Conservation (phyloP, 2,797 vertebrate genomes). For the Gallinago nigripennis region DNA sequence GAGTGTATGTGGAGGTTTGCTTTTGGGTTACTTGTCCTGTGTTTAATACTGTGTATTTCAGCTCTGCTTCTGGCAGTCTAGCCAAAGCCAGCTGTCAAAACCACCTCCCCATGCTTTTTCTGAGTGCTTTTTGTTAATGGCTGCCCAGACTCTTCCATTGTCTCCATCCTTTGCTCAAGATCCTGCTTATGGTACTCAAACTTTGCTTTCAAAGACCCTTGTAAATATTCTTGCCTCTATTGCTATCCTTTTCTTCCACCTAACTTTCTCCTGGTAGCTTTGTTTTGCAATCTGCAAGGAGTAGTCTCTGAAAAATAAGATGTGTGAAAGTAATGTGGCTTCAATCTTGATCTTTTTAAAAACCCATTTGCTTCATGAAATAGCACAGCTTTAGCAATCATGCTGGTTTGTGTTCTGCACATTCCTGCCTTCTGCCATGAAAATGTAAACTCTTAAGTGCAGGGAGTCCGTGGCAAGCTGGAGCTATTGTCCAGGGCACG, state of each 20-base stretch:
- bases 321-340: not conserved
- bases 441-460: not conserved
- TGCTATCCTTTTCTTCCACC: not conserved
- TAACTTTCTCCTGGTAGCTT: not conserved
- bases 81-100: not conserved
- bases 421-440: not conserved
- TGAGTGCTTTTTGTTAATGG: not conserved
- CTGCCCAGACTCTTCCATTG: not conserved
- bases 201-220: not conserved
- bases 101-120: not conserved
- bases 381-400: not conserved
- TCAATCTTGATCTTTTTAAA: slow-evolving; percentile 12
- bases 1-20: not conserved
- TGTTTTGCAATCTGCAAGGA: not conserved
- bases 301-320: not conserved
- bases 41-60: not conserved
- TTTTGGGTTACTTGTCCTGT: not conserved
- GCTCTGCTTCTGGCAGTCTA: not conserved
- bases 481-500: not conserved
- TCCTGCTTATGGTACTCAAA: not conserved
- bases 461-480: not conserved
- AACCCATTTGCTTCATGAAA: not conserved
- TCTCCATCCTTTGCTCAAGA: not conserved
- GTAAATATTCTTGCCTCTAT: not conserved
- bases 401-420: not conserved